Conservation (phyloP, 2,113 vertebrate genomes). For the Nannospalax galili region DNA sequence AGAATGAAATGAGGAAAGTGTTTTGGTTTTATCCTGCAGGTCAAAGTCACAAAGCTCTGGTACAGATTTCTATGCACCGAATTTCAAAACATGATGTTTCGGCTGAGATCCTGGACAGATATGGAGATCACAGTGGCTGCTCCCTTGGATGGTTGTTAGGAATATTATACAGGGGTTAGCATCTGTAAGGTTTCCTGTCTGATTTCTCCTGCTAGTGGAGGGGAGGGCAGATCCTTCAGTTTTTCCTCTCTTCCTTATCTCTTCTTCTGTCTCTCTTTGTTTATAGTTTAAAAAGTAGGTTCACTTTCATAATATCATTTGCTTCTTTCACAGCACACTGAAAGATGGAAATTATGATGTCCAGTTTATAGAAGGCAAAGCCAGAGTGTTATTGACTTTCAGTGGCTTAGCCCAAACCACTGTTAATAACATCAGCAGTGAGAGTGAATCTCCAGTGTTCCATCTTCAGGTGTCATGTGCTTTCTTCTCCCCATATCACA, state of each 20-base stretch:
- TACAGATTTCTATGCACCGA: neutral
- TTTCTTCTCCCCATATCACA: neutral
- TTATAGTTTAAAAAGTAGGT: neutral
- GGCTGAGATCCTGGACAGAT: neutral
- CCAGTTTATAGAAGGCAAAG: constrained; percentile 11
- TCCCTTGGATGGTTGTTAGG: neutral
- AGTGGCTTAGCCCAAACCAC: neutral
- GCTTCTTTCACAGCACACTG: neutral
- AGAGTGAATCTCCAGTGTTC: neutral
- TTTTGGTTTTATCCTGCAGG: neutral
- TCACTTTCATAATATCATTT: neutral
- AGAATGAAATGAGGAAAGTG: neutral
- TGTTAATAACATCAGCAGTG: neutral
- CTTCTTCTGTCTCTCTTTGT: neutral
- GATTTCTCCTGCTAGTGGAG: neutral
- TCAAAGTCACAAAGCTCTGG: neutral
- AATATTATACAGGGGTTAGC: neutral
- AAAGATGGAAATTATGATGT: neutral
- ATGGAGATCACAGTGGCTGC: neutral
- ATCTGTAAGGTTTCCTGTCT: constrained; percentile 21
- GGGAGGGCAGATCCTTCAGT: neutral
- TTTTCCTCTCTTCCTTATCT: neutral
- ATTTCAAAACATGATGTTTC: neutral
- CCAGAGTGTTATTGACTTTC: neutral
- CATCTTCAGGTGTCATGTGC: neutral